Evolutionary conservation across 53 echinoderm and acorn worm species (phyloP), one percentile per base, ranked within the genome.

Genomic region (Crossaster papposus): DNA sequence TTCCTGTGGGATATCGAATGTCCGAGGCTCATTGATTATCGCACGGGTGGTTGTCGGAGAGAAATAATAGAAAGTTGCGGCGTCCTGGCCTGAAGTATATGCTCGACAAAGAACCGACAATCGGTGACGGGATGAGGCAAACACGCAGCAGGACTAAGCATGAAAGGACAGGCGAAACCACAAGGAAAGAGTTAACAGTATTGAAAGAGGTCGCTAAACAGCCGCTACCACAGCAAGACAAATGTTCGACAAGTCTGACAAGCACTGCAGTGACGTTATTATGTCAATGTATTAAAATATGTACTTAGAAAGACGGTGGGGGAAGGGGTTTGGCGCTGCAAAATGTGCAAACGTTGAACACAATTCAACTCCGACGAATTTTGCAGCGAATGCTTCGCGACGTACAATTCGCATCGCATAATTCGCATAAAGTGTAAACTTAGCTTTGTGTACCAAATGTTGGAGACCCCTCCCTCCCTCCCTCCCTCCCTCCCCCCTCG

Each of bases 11-110:
- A 44, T 64, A 83, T 83, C 65, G 68, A 38, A 50, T 83, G 38
- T 23, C 70, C 23, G n/a, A 20, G 30, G 58, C 51, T 22, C 14
- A 44, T 24, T 14, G 22, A 13, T 1, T 35, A 4, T 65, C 18
- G 30, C 30, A 54, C 22, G 24, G 62, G 2, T 22, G 38, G 30
- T 68, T 68, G 68, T 62, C 23, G 62, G 62, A 62, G 62, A 3
- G 23, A 6, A 4, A 11, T 32, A 36, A 83, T 5, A 32, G 81
- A 83, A 50, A 70, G 82, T 70, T 82, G 70, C 26, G 82, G 82
- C 28, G 23, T 62, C 18, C 64, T 64, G n/a, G n/a, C n/a, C n/a
- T n/a, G n/a, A n/a, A 24, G 14, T 37, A 65, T 82, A 70, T 68
- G 24, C 32, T 35, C 14, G 65, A n/a, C 37, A 68, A 38, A 33